phyloP scores from a whole-genome alignment of 2,113 vertebrate species.

The Todiramphus saurophagus region DNA sequence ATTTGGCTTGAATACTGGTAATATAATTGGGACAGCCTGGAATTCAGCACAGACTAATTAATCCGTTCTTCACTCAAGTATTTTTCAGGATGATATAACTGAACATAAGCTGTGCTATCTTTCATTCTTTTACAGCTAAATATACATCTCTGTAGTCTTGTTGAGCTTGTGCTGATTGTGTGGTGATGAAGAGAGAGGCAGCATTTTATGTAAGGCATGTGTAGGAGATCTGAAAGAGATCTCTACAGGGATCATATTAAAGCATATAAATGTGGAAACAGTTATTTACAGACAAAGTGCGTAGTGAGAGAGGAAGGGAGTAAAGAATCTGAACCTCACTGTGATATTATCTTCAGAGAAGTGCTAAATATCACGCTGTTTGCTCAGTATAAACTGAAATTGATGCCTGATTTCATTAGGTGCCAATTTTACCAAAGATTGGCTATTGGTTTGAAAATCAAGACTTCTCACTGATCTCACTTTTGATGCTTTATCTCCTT shows the following conservation, averaged over 20 bases:
- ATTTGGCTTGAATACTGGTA: not conserved
- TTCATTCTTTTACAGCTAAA: conserved; percentile 46
- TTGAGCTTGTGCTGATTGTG: conserved; percentile 25
- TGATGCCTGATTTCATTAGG: not conserved
- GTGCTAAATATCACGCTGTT: not conserved
- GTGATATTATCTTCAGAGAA: not conserved
- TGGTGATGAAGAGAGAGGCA: conserved; percentile 6
- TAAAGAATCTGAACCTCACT: not conserved
- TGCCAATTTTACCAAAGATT: not conserved
- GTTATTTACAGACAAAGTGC: not conserved
- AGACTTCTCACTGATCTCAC: not conserved
- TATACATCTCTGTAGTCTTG: conserved; percentile 25
- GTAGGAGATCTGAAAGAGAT: conserved; percentile 48
- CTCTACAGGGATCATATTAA: not conserved
- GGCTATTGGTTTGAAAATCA: not conserved
- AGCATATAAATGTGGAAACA: not conserved
- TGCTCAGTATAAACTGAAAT: not conserved
- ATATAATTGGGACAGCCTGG: not conserved
- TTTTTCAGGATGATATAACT: conserved; percentile 14
- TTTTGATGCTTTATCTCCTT: not conserved
- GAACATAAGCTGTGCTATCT: conserved; percentile 18
- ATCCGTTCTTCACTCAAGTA: not conserved
- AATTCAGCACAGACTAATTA: not conserved
- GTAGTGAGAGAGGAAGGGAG: not conserved
- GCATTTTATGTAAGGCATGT: conserved; percentile 21